These are phyloP conservation scores for Mystacornis crossleyi DNA, from an alignment of 2,113 vertebrate species.

Conservation along the genomic window DNA sequence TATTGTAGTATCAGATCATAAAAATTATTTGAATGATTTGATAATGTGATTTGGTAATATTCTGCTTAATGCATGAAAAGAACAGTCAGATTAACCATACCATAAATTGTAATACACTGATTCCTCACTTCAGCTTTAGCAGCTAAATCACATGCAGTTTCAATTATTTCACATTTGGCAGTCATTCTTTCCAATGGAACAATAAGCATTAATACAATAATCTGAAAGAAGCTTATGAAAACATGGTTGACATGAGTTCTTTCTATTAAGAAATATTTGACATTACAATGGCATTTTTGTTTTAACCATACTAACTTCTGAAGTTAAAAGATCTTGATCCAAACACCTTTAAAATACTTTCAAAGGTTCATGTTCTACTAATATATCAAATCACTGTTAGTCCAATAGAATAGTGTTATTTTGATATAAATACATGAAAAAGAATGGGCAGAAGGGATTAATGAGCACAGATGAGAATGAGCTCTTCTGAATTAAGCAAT, in stretches of 20 bases:
- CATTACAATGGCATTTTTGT: background rate
- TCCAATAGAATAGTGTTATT: conserved; percentile 20
- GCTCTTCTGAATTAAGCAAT: background rate
- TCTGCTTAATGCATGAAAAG: conserved; percentile 58
- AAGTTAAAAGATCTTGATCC: background rate
- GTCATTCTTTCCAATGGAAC: conserved; percentile 48
- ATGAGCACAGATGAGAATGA: background rate
- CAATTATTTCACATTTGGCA: conserved; percentile 65
- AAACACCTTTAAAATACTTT: conserved; percentile 20
- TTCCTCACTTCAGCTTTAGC: conserved; percentile 20
- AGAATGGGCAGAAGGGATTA: background rate
- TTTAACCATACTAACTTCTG: background rate
- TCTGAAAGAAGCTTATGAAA: conserved; percentile 66
- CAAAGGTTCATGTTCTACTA: conserved; percentile 1
- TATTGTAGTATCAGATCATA: conserved; percentile 17
- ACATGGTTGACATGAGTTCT: conserved; percentile 37
- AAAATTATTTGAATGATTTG: conserved; percentile 43
- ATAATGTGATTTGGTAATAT: conserved; percentile 47
- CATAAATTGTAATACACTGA: background rate
- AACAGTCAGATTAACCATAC: conserved; percentile 58
- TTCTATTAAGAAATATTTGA: background rate
- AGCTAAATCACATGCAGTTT: conserved; percentile 58
- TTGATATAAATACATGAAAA: background rate
- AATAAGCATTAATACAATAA: conserved; percentile 47
- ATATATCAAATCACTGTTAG: background rate